These are phyloP conservation scores for Fulica atra DNA, from an alignment of 2,113 vertebrate genomes.

Conservation along the genomic window DNA sequence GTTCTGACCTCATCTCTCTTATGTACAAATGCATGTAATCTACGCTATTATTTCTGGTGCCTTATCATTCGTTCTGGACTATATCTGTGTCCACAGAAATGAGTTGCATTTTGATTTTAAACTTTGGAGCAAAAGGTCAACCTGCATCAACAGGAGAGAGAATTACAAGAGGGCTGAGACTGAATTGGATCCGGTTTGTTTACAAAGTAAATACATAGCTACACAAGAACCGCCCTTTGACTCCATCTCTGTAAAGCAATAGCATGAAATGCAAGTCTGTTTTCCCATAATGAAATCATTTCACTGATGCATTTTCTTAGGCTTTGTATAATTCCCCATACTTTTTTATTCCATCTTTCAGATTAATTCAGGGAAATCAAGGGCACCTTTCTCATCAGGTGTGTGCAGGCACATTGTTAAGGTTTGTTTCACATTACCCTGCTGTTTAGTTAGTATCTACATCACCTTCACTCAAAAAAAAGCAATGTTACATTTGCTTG, in stretches of 20 bases:
- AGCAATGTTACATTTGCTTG: not conserved
- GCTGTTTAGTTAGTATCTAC: not conserved
- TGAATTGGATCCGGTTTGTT: not conserved
- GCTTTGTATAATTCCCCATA: not conserved
- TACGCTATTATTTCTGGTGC: slow-evolving; percentile 8
- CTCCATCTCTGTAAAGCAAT: slow-evolving; percentile 14
- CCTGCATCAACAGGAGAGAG: not conserved
- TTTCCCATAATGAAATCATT: not conserved
- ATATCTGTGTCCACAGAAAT: not conserved
- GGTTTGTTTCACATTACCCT: not conserved
- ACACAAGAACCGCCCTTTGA: not conserved
- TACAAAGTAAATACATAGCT: not conserved
- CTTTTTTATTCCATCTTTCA: not conserved
- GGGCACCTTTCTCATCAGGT: not conserved
- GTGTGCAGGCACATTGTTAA: not conserved
- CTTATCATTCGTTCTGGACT: slow-evolving; percentile 2
- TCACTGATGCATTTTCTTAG: not conserved
- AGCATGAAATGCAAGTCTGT: not conserved
- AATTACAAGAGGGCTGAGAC: not conserved
- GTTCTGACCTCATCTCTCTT: slow-evolving; percentile 22
- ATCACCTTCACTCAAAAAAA: not conserved
- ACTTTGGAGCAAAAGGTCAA: slow-evolving; percentile 47
- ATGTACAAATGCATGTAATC: slow-evolving; percentile 9
- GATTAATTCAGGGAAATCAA: not conserved
- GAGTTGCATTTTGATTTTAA: slow-evolving; percentile 14